These are phyloP conservation scores for Calonectris borealis DNA, from an alignment of 2,113 vertebrate species.

Conservation along the genomic window DNA sequence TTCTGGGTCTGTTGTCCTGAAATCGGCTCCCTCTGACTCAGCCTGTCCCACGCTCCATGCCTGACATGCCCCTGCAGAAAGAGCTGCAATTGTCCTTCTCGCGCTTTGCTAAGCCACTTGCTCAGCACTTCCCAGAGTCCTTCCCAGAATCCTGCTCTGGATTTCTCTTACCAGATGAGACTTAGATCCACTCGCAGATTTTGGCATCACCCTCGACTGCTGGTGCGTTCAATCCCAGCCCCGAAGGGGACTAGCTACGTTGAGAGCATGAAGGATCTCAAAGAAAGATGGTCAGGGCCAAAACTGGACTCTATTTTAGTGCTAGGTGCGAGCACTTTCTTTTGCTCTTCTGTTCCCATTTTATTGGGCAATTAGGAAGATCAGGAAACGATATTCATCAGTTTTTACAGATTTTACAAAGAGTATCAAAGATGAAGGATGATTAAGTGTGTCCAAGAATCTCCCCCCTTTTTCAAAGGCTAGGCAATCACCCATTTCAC, in stretches of 20 bases:
- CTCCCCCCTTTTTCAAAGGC: not conserved
- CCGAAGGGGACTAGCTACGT: not conserved
- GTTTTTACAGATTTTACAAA: not conserved
- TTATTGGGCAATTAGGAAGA: not conserved
- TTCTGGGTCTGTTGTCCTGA: not conserved
- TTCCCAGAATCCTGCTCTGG: not conserved
- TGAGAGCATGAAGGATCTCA: not conserved
- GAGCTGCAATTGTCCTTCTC: not conserved
- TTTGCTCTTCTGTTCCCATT: not conserved
- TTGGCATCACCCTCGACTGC: not conserved
- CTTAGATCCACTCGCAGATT: no score
- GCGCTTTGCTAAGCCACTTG: accelerated
- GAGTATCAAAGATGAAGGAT: not conserved
- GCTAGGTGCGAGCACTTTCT: not conserved
- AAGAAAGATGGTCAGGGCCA: not conserved
- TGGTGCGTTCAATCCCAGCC: accelerated
- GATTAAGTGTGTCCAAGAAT: accelerated
- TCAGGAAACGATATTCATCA: not conserved
- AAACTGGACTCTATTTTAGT: not conserved
- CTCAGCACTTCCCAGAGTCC: not conserved
- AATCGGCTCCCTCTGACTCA: not conserved
- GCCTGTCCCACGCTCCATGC: not conserved
- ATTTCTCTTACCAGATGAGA: not conserved
- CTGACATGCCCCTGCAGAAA: not conserved
- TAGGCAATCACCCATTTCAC: not conserved